Evolutionary conservation across 2,888 invertebrate species (phyloP).

Genomic region (Toxonevra muliebris): DNA sequence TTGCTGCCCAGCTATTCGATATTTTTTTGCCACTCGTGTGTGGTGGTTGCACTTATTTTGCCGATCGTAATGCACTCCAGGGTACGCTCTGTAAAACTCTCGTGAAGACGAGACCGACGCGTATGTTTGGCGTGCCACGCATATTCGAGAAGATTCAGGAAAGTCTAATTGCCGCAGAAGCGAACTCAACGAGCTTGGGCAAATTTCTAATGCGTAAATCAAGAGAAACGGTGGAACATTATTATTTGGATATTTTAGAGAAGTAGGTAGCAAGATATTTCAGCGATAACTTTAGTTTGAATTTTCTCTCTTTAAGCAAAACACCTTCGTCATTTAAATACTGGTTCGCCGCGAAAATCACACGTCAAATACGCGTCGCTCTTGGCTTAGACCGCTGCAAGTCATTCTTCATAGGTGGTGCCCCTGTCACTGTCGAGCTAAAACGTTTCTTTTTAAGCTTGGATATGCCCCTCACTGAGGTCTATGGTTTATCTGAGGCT

Average conservation of each 20-base stretch:
- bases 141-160: constrained; percentile 95
- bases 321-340: constrained; percentile 41
- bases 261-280: constrained; percentile 61
- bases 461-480: constrained; percentile 82
- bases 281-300: not conserved
- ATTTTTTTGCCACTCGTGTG: constrained; percentile 68
- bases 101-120: constrained; percentile 79
- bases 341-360: constrained; percentile 69
- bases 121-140: constrained; percentile 86
- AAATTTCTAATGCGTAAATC: constrained; percentile 76
- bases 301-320: constrained; percentile 20
- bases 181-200: constrained; percentile 74
- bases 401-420: constrained; percentile 79
- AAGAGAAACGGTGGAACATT: constrained; percentile 70
- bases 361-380: constrained; percentile 77
- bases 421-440: constrained; percentile 81
- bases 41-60: constrained; percentile 75
- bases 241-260: constrained; percentile 69
- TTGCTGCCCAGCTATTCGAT: constrained; percentile 84
- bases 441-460: constrained; percentile 86
- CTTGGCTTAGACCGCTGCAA: constrained; percentile 81
- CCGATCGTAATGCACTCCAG: constrained; percentile 87
- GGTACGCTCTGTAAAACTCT: constrained; percentile 80
- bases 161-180: constrained; percentile 77
- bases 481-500: constrained; percentile 91